Conservation (phyloP, 23 tunicate genomes). For the Clavelina lepadiformis region DNA sequence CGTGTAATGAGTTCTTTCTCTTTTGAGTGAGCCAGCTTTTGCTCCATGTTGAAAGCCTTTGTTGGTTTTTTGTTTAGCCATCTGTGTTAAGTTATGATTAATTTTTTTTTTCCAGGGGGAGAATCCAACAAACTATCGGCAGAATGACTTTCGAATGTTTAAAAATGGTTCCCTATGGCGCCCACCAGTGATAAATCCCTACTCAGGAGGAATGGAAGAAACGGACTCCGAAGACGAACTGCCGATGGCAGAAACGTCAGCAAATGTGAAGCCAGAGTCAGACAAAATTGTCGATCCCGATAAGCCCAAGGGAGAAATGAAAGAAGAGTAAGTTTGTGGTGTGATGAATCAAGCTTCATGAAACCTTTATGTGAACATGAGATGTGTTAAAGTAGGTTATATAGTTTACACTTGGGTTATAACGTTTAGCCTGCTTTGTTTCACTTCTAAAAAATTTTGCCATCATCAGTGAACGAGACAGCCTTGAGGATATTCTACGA, state of each 20-base stretch:
- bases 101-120: constrained; percentile 57
- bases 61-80: no score
- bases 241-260: constrained; percentile 22
- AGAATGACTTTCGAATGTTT: constrained; percentile 65
- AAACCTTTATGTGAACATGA: no score
- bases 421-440: no score
- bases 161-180: constrained; percentile 84
- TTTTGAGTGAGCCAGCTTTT: no score
- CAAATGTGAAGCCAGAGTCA: constrained; percentile 7
- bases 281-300: constrained; percentile 39
- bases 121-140: constrained; percentile 57
- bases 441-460: no score
- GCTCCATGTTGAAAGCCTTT: no score
- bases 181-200: constrained; percentile 82
- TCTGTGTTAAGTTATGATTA: no score
- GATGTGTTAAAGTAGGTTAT: not conserved
- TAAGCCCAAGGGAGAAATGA: constrained; percentile 48
- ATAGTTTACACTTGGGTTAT: no score
- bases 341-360: no score
- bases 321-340: constrained; percentile 70
- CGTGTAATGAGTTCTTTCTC: no score
- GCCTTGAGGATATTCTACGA: constrained; percentile 80
- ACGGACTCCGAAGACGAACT: constrained; percentile 74
- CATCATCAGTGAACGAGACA: constrained; percentile 78
- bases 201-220: constrained; percentile 48